Base-by-base conservation (phyloP, 53 echinoderm and acorn worm species). In the Echinarachnius parma region DNA sequence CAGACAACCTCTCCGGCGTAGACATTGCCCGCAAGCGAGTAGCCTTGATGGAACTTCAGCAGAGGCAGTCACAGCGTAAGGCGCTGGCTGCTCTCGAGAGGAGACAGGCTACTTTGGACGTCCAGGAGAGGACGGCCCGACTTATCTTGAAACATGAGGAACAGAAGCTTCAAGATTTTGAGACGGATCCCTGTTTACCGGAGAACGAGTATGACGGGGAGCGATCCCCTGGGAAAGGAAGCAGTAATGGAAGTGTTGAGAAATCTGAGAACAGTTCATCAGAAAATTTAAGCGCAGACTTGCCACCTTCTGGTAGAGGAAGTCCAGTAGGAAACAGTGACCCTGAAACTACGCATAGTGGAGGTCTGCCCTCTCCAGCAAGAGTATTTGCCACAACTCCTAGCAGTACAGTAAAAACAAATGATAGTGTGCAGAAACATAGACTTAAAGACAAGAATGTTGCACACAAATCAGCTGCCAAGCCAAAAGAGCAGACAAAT, bases 121-220 rank as follows among this genome's bases (percentile, higher is more conserved):
- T 82, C 28, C 82, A 94, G 63, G 59, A 76, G 25, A 81, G 81
- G 30, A 81, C 87, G 16, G 70, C 87, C 14, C 59, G 81, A 52
- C 61, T 86, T 46, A 77, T 83, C 50, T 87, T 94, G 65, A 83
- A 90, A 45, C 84, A 83, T 55, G 95, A 86, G 48, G 95, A 94
- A 79, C 84, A 81, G 58, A 77, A 86, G 21, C 78, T 94, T 3
- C 79, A 90, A 27, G 89, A 94, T 31, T 84, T 94, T 66, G 90
- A 94, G 61, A 83, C 59, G 44, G 50, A 83, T 29, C 75, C 79
- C 13, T 36, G 53, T 34, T 22, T 69, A 22, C 18, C 53, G 34
- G 70, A 69, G 4, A 33, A 53, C 2, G 53, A 53, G 21, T 33
- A 22, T 7, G 14, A 19, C 21, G 46, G 18, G n/a, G 53, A 37